phyloP scores from a whole-genome alignment of 2,888 invertebrate species.

The Eurois occulta region DNA sequence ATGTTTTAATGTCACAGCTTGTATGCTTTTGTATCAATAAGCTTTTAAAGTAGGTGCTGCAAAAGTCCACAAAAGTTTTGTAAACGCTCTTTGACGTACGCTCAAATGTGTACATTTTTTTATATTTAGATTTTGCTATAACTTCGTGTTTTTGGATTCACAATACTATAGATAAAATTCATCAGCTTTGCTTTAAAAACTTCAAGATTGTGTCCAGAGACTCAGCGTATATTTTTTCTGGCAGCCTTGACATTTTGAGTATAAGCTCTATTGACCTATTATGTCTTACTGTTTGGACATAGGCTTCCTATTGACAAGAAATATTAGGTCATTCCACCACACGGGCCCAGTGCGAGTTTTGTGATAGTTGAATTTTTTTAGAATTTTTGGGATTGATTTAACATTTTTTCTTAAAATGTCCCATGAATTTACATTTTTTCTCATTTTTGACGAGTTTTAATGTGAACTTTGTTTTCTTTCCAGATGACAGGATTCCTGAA shows the following conservation, averaged over 20 bases:
- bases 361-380: not conserved
- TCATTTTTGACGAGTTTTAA: not conserved
- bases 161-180: not conserved
- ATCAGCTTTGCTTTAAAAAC: constrained; percentile 15
- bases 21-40: not conserved
- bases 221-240: not conserved
- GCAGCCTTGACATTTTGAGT: not conserved
- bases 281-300: not conserved
- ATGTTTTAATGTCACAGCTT: constrained; percentile 7
- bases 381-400: not conserved
- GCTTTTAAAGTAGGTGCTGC: constrained; percentile 2
- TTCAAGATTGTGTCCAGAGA: not conserved
- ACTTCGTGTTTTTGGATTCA: not conserved
- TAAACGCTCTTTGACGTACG: not conserved
- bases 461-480: constrained; percentile 68
- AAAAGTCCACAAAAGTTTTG: not conserved
- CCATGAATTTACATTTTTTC: not conserved
- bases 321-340: not conserved
- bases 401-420: not conserved
- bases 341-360: not conserved
- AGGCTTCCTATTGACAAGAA: not conserved
- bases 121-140: not conserved
- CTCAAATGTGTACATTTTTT: not conserved
- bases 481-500: constrained; percentile 90
- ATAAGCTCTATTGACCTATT: not conserved